Base-by-base conservation (phyloP, 2,888 invertebrate genomes). In the Gryllus longicercus region DNA sequence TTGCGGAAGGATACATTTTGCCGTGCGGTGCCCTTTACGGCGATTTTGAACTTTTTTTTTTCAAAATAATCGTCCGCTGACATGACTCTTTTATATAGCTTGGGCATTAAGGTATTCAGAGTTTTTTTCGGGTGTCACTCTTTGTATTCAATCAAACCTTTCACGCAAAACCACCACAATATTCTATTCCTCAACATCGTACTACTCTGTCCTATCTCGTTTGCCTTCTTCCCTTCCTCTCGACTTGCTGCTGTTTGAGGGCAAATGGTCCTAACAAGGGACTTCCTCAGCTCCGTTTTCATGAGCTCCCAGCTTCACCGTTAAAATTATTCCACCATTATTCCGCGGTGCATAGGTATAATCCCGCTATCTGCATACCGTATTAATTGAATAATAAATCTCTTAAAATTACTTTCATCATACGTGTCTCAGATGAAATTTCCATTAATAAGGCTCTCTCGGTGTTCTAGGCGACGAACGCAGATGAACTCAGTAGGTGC, bases 371-470 rank as follows among this genome's bases (percentile, higher is more conserved):
- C 63, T 63, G 63, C 63, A 63, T 63, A 63, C 8, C 4, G 5
- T 63, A 63, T 63, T 63, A 63, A 63, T 63, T 63, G 63, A 63
- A 63, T 63, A 63, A 63, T 63, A 63, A 63, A n/a, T 63, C 63
- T 63, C 63, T 63, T 63, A 11, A 63, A 63, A 63, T 63, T 63
- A 14, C 63, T 63, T 14, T n/a, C 16, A 63, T 18, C 14, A n/a
- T n/a, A 63, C 14, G 63, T 63, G 14, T 14, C 63, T 63, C 63
- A 16, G 14, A n/a, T 63, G 63, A n/a, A 63, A 63, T 63, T 63
- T 63, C 16, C 63, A n/a, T 63, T 5, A 3, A 63, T 18, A 63
- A 4, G 14, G 8, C 8, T 8, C 38, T 8, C 8, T 38, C 38
- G 38, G 38, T 38, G 38, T 8, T 38, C 38, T 5, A 8, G 38